Evolutionary conservation across 1,140 invertebrate species (phyloP).

Genomic region (Drosophila ficusphila): DNA sequence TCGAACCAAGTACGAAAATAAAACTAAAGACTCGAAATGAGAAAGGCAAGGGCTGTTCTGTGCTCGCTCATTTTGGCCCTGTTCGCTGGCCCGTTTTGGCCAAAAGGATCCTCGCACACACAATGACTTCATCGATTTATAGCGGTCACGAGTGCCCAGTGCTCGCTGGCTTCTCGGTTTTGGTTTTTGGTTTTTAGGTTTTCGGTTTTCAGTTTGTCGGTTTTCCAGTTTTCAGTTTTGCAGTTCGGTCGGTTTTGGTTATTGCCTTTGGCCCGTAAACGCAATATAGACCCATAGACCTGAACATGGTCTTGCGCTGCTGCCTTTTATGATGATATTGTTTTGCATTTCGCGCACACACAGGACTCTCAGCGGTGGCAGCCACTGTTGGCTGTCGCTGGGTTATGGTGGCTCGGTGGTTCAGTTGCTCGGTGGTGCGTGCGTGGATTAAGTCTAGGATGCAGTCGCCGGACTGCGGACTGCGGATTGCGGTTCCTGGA

Average conservation of each 20-base stretch:
- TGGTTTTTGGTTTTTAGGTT: slow-evolving; percentile 35
- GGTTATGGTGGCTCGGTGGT: slow-evolving; percentile 4
- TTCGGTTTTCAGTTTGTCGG: slow-evolving; percentile 23
- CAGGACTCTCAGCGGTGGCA: slow-evolving; percentile 23
- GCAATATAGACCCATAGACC: not conserved
- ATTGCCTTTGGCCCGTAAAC: slow-evolving; percentile 21
- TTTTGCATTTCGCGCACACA: slow-evolving; percentile 68
- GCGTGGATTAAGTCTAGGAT: slow-evolving; percentile 76
- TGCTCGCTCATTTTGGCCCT: too few species aligned
- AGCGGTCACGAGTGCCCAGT: slow-evolving; percentile 70
- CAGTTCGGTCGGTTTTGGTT: slow-evolving; percentile 29
- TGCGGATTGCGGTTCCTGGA: slow-evolving; percentile 43
- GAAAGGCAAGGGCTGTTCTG: not conserved
- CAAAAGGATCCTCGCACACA: slow-evolving; percentile 36
- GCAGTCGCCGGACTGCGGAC: slow-evolving; percentile 1
- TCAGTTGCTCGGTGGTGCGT: slow-evolving; percentile 34
- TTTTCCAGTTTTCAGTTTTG: slow-evolving; percentile 16
- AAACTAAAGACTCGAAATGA: slow-evolving; percentile 33
- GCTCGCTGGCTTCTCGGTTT: slow-evolving; percentile 29
- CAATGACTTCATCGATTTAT: slow-evolving; percentile 83
- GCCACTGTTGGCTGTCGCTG: slow-evolving; percentile 4
- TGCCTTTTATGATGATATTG: slow-evolving; percentile 75
- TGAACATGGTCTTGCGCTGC: slow-evolving; percentile 30
- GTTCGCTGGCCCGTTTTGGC: not conserved
- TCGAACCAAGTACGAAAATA: slow-evolving; percentile 78